phyloP scores from a whole-genome alignment of 2,113 vertebrate species.

The Tragelaphus imberbis region DNA sequence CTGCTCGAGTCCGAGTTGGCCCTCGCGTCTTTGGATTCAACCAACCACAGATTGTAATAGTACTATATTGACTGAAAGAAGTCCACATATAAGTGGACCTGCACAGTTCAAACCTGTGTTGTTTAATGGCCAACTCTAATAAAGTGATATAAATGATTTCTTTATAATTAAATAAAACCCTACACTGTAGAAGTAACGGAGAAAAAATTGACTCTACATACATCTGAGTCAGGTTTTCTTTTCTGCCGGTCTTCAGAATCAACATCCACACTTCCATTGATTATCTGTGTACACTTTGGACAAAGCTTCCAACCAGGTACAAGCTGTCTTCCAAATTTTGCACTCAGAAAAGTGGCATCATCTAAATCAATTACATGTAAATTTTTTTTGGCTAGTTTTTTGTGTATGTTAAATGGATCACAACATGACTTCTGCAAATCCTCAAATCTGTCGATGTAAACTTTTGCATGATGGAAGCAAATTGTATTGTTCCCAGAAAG shows the following conservation, averaged over 20 bases:
- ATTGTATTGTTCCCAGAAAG: slow-evolving; percentile 81
- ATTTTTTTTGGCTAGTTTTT: slow-evolving; percentile 82
- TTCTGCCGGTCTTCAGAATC: slow-evolving; percentile 81
- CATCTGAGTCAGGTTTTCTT: slow-evolving; percentile 81
- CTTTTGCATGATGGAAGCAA: slow-evolving; percentile 83
- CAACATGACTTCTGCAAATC: slow-evolving; percentile 84
- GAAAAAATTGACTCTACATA: slow-evolving; percentile 66
- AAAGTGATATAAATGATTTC: background rate
- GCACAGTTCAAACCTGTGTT: background rate
- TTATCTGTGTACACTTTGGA: slow-evolving; percentile 83
- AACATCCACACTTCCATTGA: slow-evolving; percentile 81
- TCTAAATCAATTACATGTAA: slow-evolving; percentile 82
- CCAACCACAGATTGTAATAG: background rate
- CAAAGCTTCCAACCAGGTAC: slow-evolving; percentile 87
- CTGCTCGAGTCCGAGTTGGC: background rate
- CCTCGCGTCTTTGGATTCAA: background rate
- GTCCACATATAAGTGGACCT: background rate
- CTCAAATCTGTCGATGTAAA: slow-evolving; percentile 84
- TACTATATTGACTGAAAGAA: background rate
- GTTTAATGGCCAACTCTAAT: background rate
- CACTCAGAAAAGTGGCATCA: slow-evolving; percentile 81
- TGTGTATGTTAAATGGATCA: slow-evolving; percentile 85
- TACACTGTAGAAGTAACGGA: background rate
- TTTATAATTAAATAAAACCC: background rate
- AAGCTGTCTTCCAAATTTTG: slow-evolving; percentile 84